These are phyloP conservation scores for Galerucella pusilla DNA, from an alignment of 2,888 invertebrate genomes.

Conservation along the genomic window DNA sequence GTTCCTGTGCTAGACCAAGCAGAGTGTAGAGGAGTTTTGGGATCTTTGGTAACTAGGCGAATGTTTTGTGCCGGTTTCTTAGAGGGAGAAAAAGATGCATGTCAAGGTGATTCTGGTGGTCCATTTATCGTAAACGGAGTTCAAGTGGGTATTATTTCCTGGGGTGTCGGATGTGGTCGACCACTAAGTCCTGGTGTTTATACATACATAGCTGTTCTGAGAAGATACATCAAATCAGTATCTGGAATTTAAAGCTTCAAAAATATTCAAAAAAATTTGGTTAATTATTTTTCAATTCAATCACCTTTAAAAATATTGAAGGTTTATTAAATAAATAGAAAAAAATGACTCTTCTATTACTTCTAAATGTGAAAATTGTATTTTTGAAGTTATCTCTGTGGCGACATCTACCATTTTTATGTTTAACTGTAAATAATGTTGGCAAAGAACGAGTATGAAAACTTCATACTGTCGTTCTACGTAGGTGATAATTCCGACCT, in stretches of 20 bases:
- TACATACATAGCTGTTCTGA: conserved; percentile 48
- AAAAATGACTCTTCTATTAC: too few relatives aligned
- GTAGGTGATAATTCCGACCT: neutral
- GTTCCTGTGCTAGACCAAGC: conserved; percentile 31
- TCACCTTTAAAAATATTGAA: neutral
- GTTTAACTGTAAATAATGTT: neutral
- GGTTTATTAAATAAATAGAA: too few relatives aligned
- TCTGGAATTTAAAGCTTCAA: too few relatives aligned
- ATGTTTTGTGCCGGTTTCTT: conserved; percentile 60
- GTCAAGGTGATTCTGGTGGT: conserved; percentile 58
- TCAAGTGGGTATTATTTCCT: conserved; percentile 54
- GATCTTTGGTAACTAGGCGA: too few relatives aligned
- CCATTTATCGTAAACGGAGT: conserved; percentile 49
- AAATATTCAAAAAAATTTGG: neutral
- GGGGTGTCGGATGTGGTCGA: conserved; percentile 55
- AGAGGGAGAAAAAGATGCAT: conserved; percentile 65
- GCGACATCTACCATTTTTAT: neutral
- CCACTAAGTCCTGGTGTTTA: conserved; percentile 53
- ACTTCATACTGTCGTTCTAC: neutral
- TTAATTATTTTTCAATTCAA: neutral
- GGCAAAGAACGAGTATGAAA: neutral
- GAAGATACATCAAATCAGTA: conserved; percentile 42
- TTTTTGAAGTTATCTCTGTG: neutral
- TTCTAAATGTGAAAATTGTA: neutral
- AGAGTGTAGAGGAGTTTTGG: too few relatives aligned